These are phyloP conservation scores for Caenorhabditis angaria DNA, from an alignment of 2,888 invertebrate genomes.

Conservation along the genomic window DNA sequence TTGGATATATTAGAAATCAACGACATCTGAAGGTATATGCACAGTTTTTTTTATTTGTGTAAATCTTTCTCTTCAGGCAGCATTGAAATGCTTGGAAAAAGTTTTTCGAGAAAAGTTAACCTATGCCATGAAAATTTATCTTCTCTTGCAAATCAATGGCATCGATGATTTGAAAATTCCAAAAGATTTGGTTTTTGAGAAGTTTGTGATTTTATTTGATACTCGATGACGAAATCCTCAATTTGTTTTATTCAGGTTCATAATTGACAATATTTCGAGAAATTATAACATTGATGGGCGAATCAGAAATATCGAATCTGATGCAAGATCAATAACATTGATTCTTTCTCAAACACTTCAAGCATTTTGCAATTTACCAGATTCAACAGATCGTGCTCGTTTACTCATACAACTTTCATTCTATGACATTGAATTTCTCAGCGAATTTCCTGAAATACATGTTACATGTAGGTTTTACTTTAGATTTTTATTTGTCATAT, in stretches of 20 bases:
- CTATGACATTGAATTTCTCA: slow-evolving; percentile 45
- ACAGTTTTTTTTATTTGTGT: too few species aligned
- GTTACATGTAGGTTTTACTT: slow-evolving; percentile 13
- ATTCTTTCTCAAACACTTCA: slow-evolving; percentile 39
- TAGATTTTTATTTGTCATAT: neutral
- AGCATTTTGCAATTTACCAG: slow-evolving; percentile 33
- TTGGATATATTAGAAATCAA: slow-evolving; percentile 43
- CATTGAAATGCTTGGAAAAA: slow-evolving; percentile 23
- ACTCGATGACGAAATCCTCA: too few species aligned
- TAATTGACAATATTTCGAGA: slow-evolving; percentile 34
- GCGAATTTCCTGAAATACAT: slow-evolving; percentile 27
- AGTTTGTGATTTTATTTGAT: too few species aligned
- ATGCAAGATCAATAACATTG: slow-evolving; percentile 37
- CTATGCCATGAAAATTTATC: slow-evolving; percentile 33
- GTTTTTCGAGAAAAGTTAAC: slow-evolving; percentile 15
- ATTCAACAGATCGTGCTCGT: slow-evolving; percentile 21
- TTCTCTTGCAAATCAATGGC: slow-evolving; percentile 33
- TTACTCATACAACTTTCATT: slow-evolving; percentile 45
- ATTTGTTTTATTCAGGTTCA: slow-evolving; percentile 27
- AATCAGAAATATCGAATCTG: slow-evolving; percentile 31
- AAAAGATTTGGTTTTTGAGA: slow-evolving; percentile 26
- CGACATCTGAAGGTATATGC: slow-evolving; percentile 37
- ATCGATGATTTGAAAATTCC: slow-evolving; percentile 38
- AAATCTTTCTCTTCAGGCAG: too few species aligned
- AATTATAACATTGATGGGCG: slow-evolving; percentile 33